These are phyloP conservation scores for Slavum lentiscoides DNA, from an alignment of 2,888 invertebrate species.

Conservation along the genomic window DNA sequence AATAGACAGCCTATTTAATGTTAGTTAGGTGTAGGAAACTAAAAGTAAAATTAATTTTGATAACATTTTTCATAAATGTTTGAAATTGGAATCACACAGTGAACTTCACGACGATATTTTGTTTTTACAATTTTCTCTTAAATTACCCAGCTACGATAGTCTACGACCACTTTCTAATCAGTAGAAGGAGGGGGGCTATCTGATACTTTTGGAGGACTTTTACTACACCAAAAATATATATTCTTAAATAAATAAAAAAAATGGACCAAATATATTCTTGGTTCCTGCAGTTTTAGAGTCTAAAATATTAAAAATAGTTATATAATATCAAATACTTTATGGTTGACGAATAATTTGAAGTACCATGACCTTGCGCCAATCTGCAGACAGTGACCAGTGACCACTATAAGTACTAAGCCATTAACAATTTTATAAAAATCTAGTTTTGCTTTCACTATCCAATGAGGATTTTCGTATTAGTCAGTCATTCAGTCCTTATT, in stretches of 20 bases:
- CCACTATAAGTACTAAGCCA: not conserved
- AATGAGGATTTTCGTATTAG: not conserved
- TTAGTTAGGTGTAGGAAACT: too few species aligned
- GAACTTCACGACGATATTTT: too few species aligned
- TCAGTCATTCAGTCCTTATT: not conserved
- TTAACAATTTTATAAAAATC: conserved; percentile 5
- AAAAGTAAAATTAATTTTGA: too few species aligned
- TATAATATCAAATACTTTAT: not conserved
- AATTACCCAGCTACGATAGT: too few species aligned
- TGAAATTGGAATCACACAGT: too few species aligned
- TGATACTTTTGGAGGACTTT: not conserved
- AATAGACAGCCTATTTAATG: too few species aligned
- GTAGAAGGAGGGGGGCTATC: too few species aligned
- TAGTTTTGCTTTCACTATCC: conserved; percentile 35
- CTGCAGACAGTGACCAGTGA: conserved; percentile 37
- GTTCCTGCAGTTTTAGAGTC: not conserved
- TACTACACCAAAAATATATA: not conserved
- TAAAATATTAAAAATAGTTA: not conserved
- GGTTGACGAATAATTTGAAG: conserved; percentile 13
- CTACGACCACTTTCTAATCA: too few species aligned
- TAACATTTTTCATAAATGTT: too few species aligned
- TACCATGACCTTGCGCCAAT: conserved; percentile 22
- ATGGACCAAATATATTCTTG: too few species aligned
- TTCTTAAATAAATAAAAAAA: not conserved
- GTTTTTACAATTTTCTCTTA: too few species aligned